phyloP scores from a whole-genome alignment of 2,113 vertebrate genomes.

The Daboia siamensis region DNA sequence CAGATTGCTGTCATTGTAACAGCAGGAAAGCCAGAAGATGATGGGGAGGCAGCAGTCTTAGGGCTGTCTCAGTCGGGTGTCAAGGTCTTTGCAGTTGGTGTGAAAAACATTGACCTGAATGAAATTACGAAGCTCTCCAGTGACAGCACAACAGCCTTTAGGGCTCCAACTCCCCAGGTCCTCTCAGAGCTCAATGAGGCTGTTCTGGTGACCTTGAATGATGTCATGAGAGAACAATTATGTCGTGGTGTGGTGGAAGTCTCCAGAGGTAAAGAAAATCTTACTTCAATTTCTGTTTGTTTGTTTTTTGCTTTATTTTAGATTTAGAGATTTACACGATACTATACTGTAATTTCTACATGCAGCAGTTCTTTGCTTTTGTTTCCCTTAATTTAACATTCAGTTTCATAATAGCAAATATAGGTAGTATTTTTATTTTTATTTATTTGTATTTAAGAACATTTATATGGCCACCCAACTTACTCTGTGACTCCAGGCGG shows the following conservation, averaged over 20 bases:
- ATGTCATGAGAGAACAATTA: slow-evolving; percentile 78
- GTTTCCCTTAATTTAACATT: neutral
- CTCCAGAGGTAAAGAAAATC: slow-evolving; percentile 69
- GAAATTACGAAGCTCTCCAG: slow-evolving; percentile 83
- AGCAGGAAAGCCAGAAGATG: slow-evolving; percentile 81
- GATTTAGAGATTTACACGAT: neutral
- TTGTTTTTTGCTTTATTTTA: rapidly evolving
- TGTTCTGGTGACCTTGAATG: slow-evolving; percentile 81
- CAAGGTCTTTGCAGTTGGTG: slow-evolving; percentile 85
- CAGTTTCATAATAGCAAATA: neutral
- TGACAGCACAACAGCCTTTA: slow-evolving; percentile 75
- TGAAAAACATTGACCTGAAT: slow-evolving; percentile 71
- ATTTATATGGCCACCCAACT: neutral
- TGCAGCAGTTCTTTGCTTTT: neutral
- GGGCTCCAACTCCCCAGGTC: slow-evolving; percentile 70
- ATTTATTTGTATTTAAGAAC: neutral
- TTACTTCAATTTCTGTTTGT: neutral
- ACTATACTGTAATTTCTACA: neutral
- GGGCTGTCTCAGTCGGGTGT: slow-evolving; percentile 75
- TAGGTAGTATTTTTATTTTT: neutral
- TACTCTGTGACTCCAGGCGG: neutral
- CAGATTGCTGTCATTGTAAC: slow-evolving; percentile 90
- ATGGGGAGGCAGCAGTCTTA: slow-evolving; percentile 76
- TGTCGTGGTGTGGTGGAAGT: slow-evolving; percentile 64
- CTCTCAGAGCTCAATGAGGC: slow-evolving; percentile 90